Conservation (phyloP, 2,113 vertebrate genomes). For the Neotragus pygmaeus region DNA sequence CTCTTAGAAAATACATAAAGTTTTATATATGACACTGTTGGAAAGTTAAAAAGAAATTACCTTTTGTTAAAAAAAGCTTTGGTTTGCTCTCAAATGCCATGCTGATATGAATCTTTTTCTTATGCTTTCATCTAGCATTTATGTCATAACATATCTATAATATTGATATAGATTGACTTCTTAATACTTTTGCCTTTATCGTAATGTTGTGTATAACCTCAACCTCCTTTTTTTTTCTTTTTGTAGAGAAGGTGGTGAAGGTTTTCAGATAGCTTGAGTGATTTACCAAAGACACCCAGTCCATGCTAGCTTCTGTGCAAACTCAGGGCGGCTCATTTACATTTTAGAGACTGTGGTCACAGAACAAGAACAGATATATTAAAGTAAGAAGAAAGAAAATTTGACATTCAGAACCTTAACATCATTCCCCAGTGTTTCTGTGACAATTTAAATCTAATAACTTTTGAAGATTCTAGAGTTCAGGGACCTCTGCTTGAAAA, state of each 20-base stretch:
- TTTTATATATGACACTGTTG: not conserved
- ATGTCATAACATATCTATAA: not conserved
- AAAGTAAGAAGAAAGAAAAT: slow-evolving; percentile 50
- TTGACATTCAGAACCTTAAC: slow-evolving; percentile 44
- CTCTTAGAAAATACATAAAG: not conserved
- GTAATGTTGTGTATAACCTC: not conserved
- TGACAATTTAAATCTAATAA: slow-evolving; percentile 62
- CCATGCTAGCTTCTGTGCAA: not conserved
- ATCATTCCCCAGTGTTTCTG: slow-evolving; percentile 44
- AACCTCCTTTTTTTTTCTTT: not conserved
- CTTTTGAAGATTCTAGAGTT: slow-evolving; percentile 42
- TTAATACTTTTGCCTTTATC: not conserved
- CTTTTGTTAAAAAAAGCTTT: not conserved
- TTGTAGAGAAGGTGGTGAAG: not conserved
- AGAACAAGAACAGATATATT: slow-evolving; percentile 11
- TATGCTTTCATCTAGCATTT: not conserved
- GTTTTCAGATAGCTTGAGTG: not conserved
- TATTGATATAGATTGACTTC: not conserved
- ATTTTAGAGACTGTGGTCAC: not conserved
- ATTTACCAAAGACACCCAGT: not conserved
- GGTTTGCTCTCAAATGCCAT: not conserved
- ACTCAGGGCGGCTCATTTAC: not conserved
- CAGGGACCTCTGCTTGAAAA: slow-evolving; percentile 46
- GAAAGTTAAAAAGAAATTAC: not conserved
- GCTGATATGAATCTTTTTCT: not conserved